Conservation (phyloP, 2,888 invertebrate genomes). For the Ephialtes manifestator region DNA sequence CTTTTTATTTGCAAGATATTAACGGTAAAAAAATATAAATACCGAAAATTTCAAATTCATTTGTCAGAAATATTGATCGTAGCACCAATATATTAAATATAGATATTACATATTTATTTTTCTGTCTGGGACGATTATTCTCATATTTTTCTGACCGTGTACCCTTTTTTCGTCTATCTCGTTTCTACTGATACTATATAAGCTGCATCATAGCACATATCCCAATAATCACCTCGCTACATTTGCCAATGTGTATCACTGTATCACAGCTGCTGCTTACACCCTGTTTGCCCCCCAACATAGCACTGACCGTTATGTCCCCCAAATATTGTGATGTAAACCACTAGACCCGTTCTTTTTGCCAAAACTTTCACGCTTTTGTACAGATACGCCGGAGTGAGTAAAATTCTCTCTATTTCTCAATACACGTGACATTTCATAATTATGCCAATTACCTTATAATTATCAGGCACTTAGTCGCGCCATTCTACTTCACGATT, state of each 20-base stretch:
- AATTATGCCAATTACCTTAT: background rate
- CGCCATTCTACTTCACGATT: background rate
- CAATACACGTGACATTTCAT: background rate
- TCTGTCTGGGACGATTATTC: too few relatives aligned
- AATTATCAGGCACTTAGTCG: background rate
- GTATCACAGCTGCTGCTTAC: slow-evolving; percentile 39
- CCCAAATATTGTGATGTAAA: slow-evolving; percentile 6
- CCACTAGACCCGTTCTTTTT: slow-evolving; percentile 19
- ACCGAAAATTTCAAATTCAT: too few relatives aligned
- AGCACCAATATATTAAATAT: too few relatives aligned
- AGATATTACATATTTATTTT: too few relatives aligned
- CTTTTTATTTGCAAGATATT: too few relatives aligned
- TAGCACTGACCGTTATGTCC: slow-evolving; percentile 13
- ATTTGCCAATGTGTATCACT: slow-evolving; percentile 18
- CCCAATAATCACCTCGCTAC: slow-evolving; percentile 17
- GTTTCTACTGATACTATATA: slow-evolving; percentile 17
- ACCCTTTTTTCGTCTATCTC: slow-evolving; percentile 43
- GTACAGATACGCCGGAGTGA: background rate
- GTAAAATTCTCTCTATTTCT: background rate
- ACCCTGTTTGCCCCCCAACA: slow-evolving; percentile 17
- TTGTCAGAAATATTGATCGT: too few relatives aligned
- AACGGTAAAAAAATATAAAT: too few relatives aligned
- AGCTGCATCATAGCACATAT: slow-evolving; percentile 24
- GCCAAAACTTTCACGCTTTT: slow-evolving; percentile 23
- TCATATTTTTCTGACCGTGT: too few relatives aligned